Conservation (phyloP, 2,113 vertebrate species). For the Pollachius pollachius region DNA sequence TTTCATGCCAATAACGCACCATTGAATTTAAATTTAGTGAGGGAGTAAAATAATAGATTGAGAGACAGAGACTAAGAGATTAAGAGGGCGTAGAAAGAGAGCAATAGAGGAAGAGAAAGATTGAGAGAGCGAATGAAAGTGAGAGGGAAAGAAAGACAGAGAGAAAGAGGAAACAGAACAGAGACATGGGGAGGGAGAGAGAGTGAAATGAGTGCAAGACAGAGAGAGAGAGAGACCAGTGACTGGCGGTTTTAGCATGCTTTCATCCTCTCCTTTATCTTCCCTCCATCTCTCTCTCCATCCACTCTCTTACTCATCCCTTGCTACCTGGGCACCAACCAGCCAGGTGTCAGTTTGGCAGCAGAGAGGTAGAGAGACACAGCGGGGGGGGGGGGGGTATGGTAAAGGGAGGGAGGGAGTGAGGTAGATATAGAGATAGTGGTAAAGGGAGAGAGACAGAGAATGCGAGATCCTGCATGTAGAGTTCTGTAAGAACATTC, state of each 20-base stretch:
- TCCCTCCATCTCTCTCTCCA: constrained; percentile 30
- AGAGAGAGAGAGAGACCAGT: constrained; percentile 14
- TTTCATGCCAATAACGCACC: too few relatives aligned
- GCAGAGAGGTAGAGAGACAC: background rate
- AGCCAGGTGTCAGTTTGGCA: constrained; percentile 35
- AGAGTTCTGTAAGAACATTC: too few relatives aligned
- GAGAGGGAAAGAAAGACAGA: background rate
- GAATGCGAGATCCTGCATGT: background rate
- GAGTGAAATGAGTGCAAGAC: constrained; percentile 44
- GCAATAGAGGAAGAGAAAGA: background rate
- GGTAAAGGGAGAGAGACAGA: constrained; percentile 7
- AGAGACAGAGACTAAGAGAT: background rate
- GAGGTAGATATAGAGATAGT: background rate
- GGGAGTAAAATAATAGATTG: background rate
- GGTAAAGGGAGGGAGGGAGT: too few relatives aligned
- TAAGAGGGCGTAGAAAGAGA: background rate
- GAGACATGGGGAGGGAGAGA: constrained; percentile 40
- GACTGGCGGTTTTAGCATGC: constrained; percentile 38
- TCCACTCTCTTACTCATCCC: constrained; percentile 48
- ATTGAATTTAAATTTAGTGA: too few relatives aligned
- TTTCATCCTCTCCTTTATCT: constrained; percentile 48
- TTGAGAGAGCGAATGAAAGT: background rate
- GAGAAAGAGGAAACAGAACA: constrained; percentile 29
- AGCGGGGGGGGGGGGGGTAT: background rate
- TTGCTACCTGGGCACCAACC: constrained; percentile 43